Conservation (phyloP, 2,888 invertebrate genomes). For the Yponomeuta plumbellus region DNA sequence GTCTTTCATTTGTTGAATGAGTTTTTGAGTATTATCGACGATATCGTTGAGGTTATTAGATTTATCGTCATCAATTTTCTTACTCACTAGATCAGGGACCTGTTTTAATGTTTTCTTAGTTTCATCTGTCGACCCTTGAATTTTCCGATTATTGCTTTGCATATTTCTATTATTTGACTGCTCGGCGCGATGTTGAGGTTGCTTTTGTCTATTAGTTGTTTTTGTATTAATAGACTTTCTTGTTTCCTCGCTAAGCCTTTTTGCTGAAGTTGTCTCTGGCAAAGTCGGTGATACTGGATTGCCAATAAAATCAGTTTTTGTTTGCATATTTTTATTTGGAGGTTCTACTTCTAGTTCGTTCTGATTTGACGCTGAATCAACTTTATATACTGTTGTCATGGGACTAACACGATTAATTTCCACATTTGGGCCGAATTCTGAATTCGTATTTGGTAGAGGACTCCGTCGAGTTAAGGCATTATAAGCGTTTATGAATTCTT, state of each 20-base stretch:
- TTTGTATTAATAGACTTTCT: background rate
- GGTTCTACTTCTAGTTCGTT: background rate
- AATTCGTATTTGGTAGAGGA: constrained; percentile 48
- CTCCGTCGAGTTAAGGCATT: constrained; percentile 62
- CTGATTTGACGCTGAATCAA: background rate
- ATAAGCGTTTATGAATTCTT: constrained; percentile 68
- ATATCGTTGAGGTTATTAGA: constrained; percentile 66
- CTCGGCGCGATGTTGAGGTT: background rate
- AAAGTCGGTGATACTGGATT: background rate
- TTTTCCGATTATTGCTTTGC: background rate
- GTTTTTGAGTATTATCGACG: constrained; percentile 76
- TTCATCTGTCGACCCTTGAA: background rate
- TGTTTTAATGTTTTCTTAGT: background rate
- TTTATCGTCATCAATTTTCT: constrained; percentile 36
- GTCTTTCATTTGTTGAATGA: constrained; percentile 80
- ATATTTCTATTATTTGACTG: background rate
- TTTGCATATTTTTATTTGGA: background rate
- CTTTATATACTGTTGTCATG: background rate
- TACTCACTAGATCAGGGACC: background rate
- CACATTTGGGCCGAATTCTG: background rate
- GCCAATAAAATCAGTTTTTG: background rate
- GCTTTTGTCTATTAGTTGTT: background rate
- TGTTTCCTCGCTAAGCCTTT: background rate
- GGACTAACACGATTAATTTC: no score
- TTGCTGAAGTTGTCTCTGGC: background rate